phyloP scores from a whole-genome alignment of 2,113 vertebrate genomes.

The Otus sunia region DNA sequence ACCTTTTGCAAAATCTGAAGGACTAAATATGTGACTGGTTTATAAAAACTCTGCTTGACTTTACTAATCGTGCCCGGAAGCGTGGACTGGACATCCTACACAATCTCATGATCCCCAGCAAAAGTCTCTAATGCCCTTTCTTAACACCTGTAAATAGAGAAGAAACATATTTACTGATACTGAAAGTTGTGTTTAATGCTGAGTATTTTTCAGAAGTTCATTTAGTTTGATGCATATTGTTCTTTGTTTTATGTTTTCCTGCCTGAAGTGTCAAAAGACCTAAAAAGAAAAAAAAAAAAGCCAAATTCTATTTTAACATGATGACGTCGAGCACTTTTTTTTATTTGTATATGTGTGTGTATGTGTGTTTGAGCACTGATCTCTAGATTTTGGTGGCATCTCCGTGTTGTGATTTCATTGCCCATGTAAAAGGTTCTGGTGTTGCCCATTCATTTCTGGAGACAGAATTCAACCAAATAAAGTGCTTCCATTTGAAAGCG shows the following conservation, averaged over 20 bases:
- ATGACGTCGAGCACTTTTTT: slow-evolving; percentile 65
- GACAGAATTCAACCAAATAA: slow-evolving; percentile 74
- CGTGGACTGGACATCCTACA: neutral
- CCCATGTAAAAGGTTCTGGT: slow-evolving; percentile 55
- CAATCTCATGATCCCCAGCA: neutral
- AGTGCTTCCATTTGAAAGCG: slow-evolving; percentile 73
- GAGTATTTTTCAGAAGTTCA: slow-evolving; percentile 59
- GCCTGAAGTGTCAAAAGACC: slow-evolving; percentile 52
- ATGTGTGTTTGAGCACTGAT: slow-evolving; percentile 60
- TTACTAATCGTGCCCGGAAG: neutral
- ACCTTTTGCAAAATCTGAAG: neutral
- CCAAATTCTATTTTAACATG: slow-evolving; percentile 70
- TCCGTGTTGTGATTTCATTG: slow-evolving; percentile 47
- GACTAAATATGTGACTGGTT: slow-evolving; percentile 21
- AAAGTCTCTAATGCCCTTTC: slow-evolving; percentile 51
- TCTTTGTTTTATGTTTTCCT: slow-evolving; percentile 16
- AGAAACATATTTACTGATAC: slow-evolving; percentile 53
- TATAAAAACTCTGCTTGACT: slow-evolving; percentile 49
- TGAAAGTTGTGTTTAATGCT: slow-evolving; percentile 28
- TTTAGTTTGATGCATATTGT: slow-evolving; percentile 34
- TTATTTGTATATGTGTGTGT: slow-evolving; percentile 58
- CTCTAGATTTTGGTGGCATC: slow-evolving; percentile 39
- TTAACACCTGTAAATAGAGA: slow-evolving; percentile 63
- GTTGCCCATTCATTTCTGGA: slow-evolving; percentile 67
- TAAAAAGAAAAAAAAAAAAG: neutral